Evolutionary conservation across 2,888 invertebrate genomes (phyloP), one percentile per base, ranked within the genome.

Genomic region (Rhamphomyia laevipes): DNA sequence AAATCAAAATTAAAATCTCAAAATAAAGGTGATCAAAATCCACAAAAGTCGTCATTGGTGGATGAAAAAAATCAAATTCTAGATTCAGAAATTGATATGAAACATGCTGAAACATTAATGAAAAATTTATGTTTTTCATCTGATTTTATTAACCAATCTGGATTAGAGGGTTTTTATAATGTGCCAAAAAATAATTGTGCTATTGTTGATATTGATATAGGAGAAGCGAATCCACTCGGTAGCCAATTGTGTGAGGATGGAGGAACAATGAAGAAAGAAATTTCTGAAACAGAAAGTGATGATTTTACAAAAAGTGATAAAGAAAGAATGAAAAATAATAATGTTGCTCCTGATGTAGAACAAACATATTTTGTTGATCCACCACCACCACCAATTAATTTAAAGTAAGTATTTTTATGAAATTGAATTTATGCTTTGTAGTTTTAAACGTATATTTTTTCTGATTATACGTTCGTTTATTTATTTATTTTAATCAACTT

Each of bases 271-370:
- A 45, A 31, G 49, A 53, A 43, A 46, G 53, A 23, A 66, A 66
- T 61, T 65, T 35, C 65, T 61, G 63, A 65, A 13, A 61, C 57
- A 42, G 66, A 66, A 48, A 62, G 63, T 7, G 67, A 67, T 46
- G 68, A 69, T 55, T 70, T 67, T 48, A 68, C 67, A 27, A 66
- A 68, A 55, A 68, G 66, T 51, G 70, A 70, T 56, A 61, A 66
- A 35, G 63, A 65, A 43, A 61, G 65, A 56, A 54, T 43, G 53
- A 37, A 45, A 57, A n/a, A n/a, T n/a, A n/a, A 54, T 42, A 18
- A 16, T 23, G 37, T 49, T 43, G 12, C 16, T 13, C 12, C 31
- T 9, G 43, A 51, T 21, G 53, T 53, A 27, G 51, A 56, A 42
- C 48, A 43, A n/a, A 55, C 54, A 50, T 57, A 57, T 45, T 60